These are phyloP conservation scores for Napeogenes inachia DNA, from an alignment of 2,888 invertebrate species.

Conservation along the genomic window DNA sequence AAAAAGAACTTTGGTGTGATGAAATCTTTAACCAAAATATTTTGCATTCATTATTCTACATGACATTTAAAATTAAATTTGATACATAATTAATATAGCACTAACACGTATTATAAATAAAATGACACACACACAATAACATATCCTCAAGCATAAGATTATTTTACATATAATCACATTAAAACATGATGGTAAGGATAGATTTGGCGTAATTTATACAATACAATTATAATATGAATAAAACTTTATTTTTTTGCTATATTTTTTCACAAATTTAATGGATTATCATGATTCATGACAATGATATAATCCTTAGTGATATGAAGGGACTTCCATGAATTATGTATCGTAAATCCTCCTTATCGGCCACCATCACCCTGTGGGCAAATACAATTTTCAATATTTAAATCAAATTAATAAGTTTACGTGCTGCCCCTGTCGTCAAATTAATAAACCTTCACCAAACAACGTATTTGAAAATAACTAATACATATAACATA, in stretches of 20 bases:
- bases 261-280: not conserved
- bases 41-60: not conserved
- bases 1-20: slow-evolving; percentile 18
- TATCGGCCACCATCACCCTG: slow-evolving; percentile 29
- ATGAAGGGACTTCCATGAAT: not conserved
- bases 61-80: not conserved
- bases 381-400: not conserved
- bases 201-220: slow-evolving; percentile 4
- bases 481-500: too few relatives aligned
- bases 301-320: not conserved
- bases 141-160: not conserved
- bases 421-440: too few relatives aligned
- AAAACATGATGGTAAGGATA: slow-evolving; percentile 2
- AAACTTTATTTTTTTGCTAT: not conserved
- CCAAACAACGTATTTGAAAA: too few relatives aligned
- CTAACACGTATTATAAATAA: slow-evolving; percentile 1
- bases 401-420: too few relatives aligned
- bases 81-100: slow-evolving; percentile 6
- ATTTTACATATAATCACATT: slow-evolving; percentile 1
- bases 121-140: not conserved
- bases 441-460: too few relatives aligned
- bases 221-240: not conserved
- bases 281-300: not conserved
- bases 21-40: slow-evolving; percentile 1
- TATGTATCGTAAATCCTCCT: slow-evolving; percentile 7